Base-by-base conservation (phyloP, 2,113 vertebrate genomes). In the Gopherus evgoodei region DNA sequence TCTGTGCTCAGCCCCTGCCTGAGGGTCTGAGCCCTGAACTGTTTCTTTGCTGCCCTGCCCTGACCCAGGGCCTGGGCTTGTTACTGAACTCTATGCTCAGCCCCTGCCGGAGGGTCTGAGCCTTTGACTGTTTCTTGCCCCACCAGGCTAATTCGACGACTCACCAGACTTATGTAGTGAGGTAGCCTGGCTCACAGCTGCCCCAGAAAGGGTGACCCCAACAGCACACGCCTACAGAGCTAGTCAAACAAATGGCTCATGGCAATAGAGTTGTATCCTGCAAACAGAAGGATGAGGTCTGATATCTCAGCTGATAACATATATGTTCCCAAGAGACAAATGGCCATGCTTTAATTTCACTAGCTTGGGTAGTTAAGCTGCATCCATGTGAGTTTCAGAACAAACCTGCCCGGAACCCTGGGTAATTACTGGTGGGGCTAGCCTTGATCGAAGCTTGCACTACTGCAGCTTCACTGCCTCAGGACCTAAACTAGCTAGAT, bases 281-380 rank as follows among this genome's bases (percentile, higher is more conserved):
- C 17, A 75, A 83, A 11, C 11, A 14, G 5, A 57, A 31, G 49
- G 53, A 38, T 42, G 53, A 16, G 17, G 24, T 11, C 88, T 90
- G 50, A 14, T 75, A 56, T 72, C 11, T 52, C 54, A n/a, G 13
- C 6, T 44, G 5, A 53, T n/a, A 44, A 53, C 52, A 82, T 56
- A 92, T 79, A 54, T 76, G 29, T 13, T 65, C 16, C 13, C 62
- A 88, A 62, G n/a, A 94, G 85, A 81, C 93, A 80, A 54, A 96
- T 59, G 5, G 13, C 62, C 4, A 47, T n/a, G 24, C 3, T 35
- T 65, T 35, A 35, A 65, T 35, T 65, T 65, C 59, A 65, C 59
- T 65, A 65, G 14, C 59, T 65, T 65, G 31, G 59, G 57, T 35
- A 65, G 27, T 65, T 31, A 31, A 65, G 31, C 6, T 65, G 12